Conservation (phyloP, 2,113 vertebrate genomes). For the Puffinus mauretanicus region DNA sequence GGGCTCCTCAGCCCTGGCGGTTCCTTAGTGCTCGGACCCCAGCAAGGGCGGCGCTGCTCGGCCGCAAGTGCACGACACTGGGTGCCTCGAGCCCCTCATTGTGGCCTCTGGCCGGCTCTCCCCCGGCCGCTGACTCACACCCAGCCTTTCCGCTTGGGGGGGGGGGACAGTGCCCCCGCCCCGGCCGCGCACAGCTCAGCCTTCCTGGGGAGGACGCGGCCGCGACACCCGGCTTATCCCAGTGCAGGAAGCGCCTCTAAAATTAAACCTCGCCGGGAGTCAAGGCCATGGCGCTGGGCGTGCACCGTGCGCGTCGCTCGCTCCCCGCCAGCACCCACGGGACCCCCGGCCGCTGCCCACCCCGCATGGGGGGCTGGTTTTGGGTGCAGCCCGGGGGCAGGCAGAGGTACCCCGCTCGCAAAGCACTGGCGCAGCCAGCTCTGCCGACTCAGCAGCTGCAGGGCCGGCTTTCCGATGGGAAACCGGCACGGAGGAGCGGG, state of each 20-base stretch:
- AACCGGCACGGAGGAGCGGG: not conserved
- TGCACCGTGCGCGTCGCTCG: not conserved
- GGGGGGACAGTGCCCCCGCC: not conserved
- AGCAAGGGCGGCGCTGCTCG: fast-evolving
- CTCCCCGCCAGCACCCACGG: fast-evolving
- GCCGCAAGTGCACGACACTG: fast-evolving
- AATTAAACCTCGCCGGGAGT: not conserved
- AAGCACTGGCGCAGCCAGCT: not conserved
- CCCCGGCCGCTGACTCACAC: fast-evolving
- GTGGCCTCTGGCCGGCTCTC: not conserved
- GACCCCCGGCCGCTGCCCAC: not conserved
- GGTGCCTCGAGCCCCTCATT: not conserved
- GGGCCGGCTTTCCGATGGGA: slow-evolving; percentile 47
- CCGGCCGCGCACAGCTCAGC: not conserved
- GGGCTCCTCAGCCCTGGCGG: fast-evolving
- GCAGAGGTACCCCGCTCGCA: not conserved
- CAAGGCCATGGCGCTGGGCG: fast-evolving
- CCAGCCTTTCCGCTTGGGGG: not conserved
- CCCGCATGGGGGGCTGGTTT: fast-evolving
- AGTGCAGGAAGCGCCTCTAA: not conserved
- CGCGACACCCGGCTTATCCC: not conserved
- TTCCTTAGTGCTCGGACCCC: not conserved
- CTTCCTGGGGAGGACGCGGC: not conserved
- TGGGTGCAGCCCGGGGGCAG: not conserved
- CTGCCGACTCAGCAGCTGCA: slow-evolving; percentile 57